A percentile compares a stretch with the other conserved stretches of the same genome.
phyloP scores from a whole-genome alignment of 2,888 invertebrate species.

The Brenthis hecate region DNA sequence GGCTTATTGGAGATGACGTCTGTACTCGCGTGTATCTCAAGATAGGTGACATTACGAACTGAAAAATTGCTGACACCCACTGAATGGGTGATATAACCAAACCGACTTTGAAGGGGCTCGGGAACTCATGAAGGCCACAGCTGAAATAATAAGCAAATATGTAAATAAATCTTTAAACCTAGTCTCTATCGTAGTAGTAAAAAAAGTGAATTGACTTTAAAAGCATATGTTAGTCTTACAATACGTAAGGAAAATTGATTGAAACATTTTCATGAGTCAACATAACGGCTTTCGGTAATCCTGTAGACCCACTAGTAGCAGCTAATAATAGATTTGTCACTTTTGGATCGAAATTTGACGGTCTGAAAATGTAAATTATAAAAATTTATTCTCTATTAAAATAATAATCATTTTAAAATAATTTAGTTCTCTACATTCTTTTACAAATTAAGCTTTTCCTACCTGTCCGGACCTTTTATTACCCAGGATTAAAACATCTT shows the following conservation, averaged over 20 bases:
- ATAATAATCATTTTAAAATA: too few species aligned
- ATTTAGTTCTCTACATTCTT: too few species aligned
- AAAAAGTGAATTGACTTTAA: too few species aligned
- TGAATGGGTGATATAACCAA: constrained; percentile 53
- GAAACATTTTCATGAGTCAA: constrained; percentile 57
- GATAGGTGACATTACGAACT: constrained; percentile 47
- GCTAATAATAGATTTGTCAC: constrained; percentile 54
- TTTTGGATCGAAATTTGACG: constrained; percentile 58
- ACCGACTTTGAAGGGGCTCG: constrained; percentile 46
- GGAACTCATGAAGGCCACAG: constrained; percentile 32
- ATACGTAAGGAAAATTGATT: constrained; percentile 8
- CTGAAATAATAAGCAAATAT: constrained; percentile 27
- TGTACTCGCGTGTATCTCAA: constrained; percentile 53
- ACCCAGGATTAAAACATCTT: too few species aligned
- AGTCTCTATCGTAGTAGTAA: background rate
- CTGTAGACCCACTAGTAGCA: constrained; percentile 67
- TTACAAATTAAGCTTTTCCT: too few species aligned
- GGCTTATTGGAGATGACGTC: constrained; percentile 43
- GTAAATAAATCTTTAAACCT: background rate
- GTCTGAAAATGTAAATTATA: constrained; percentile 45
- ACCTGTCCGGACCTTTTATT: too few species aligned
- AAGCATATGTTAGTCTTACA: constrained; percentile 4
- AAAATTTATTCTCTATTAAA: background rate
- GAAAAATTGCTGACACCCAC: constrained; percentile 54
- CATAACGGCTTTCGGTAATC: constrained; percentile 61